These are phyloP conservation scores for Tachina fera DNA, from an alignment of 2,888 invertebrate species.

Conservation along the genomic window DNA sequence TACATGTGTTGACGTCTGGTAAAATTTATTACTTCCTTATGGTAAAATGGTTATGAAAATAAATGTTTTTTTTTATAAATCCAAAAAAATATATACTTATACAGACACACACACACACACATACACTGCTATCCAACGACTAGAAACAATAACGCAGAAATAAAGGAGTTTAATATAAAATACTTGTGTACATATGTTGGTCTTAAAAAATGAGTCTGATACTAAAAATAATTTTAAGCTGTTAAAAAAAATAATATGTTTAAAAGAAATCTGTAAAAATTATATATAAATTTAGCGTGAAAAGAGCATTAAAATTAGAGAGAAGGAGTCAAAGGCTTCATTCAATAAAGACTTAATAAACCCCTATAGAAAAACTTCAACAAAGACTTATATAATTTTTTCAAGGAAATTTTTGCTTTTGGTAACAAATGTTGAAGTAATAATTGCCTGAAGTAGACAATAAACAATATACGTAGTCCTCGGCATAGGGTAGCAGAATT, in stretches of 20 bases:
- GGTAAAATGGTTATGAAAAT: slow-evolving; percentile 71
- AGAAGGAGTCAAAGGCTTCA: neutral
- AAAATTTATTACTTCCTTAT: slow-evolving; percentile 72
- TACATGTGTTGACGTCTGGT: slow-evolving; percentile 71
- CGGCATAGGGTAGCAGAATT: too few species aligned
- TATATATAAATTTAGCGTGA: neutral
- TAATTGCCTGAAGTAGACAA: too few species aligned
- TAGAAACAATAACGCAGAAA: slow-evolving; percentile 53
- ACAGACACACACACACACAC: neutral
- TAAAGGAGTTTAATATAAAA: slow-evolving; percentile 53
- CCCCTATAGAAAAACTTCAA: too few species aligned
- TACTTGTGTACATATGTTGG: slow-evolving; percentile 48
- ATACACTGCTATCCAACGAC: neutral
- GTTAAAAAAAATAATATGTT: neutral
- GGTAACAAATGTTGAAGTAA: too few species aligned
- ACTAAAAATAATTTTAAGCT: slow-evolving; percentile 52
- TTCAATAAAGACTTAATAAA: neutral
- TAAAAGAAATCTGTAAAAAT: slow-evolving; percentile 17
- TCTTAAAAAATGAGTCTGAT: slow-evolving; percentile 62
- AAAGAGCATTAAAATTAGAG: neutral
- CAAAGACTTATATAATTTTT: too few species aligned
- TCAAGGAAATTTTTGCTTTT: too few species aligned
- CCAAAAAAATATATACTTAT: too few species aligned
- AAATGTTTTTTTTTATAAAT: slow-evolving; percentile 50
- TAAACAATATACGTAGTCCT: too few species aligned